Evolutionary conservation across 35 echinoderm and acorn worm genomes (phyloP).

Genomic region (Ophiothrix spiculata): DNA sequence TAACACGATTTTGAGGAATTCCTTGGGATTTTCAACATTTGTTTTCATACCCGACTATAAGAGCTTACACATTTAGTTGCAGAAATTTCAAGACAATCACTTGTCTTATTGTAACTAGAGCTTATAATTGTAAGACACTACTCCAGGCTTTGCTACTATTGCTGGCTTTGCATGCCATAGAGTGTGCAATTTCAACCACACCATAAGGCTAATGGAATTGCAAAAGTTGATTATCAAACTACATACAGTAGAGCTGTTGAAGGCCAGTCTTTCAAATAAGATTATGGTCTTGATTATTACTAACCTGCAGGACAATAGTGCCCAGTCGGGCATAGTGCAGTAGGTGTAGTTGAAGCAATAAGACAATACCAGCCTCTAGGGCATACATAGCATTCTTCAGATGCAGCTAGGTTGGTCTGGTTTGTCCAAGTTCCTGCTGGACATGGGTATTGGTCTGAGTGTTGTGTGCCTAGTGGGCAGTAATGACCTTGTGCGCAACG

Average conservation of each 20-base stretch:
- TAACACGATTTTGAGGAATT: no score
- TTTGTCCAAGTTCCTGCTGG: slow-evolving; percentile 91
- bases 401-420: slow-evolving; percentile 72
- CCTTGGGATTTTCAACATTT: no score
- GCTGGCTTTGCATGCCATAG: no score
- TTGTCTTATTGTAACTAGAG: no score
- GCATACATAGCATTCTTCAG: slow-evolving; percentile 81
- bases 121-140: no score
- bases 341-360: slow-evolving; percentile 70
- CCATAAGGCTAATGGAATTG: no score
- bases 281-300: neutral
- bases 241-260: neutral
- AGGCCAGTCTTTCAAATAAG: neutral
- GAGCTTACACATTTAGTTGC: no score
- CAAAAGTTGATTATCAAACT: no score
- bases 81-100: no score
- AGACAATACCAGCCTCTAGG: slow-evolving; percentile 81
- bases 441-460: slow-evolving; percentile 83
- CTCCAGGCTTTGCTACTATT: no score
- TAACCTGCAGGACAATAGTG: slow-evolving; percentile 94
- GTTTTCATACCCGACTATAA: no score
- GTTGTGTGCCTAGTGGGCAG: slow-evolving; percentile 80
- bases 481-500: slow-evolving; percentile 82
- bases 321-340: slow-evolving; percentile 72
- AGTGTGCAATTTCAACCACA: no score